A percentile compares a stretch with the other conserved stretches of the same genome.
Conservation (phyloP, 2,888 invertebrate species). For the Caenorhabditis panamensis region DNA sequence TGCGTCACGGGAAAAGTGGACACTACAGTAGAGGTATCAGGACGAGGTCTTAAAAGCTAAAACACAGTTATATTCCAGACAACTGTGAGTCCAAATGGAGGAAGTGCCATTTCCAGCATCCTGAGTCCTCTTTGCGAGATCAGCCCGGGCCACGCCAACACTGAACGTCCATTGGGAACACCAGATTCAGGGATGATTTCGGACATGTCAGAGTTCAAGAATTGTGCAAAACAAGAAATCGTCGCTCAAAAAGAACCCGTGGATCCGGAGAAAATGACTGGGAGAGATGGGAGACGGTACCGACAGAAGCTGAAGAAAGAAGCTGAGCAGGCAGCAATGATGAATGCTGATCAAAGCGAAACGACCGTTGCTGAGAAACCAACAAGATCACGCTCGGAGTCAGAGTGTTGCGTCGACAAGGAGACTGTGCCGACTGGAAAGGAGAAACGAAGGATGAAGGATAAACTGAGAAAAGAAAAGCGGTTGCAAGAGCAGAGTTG, state of each 20-base stretch:
- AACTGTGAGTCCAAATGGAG: neutral
- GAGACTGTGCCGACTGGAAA: slow-evolving; percentile 19
- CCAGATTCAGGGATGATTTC: slow-evolving; percentile 49
- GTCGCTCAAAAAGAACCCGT: neutral
- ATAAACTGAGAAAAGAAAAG: slow-evolving; percentile 40
- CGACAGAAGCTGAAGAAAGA: slow-evolving; percentile 30
- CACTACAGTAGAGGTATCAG: neutral
- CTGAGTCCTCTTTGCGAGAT: neutral
- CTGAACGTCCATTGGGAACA: slow-evolving; percentile 18
- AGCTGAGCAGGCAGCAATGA: neutral
- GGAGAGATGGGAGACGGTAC: slow-evolving; percentile 29
- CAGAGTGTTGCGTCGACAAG: neutral
- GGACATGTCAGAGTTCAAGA: slow-evolving; percentile 27
- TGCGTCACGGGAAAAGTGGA: neutral
- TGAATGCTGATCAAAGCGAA: neutral
- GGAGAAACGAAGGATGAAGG: slow-evolving; percentile 39
- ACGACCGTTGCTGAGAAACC: neutral
- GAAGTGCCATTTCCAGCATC: neutral
- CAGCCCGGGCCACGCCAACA: slow-evolving; percentile 1
- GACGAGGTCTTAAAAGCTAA: neutral
- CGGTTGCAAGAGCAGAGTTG: slow-evolving; percentile 4
- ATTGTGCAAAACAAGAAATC: neutral
- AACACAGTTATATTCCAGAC: neutral
- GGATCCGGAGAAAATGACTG: slow-evolving; percentile 26
- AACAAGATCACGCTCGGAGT: neutral